phyloP scores from a whole-genome alignment of 2,888 invertebrate genomes.

The Mesorhabditis spiculigera region DNA sequence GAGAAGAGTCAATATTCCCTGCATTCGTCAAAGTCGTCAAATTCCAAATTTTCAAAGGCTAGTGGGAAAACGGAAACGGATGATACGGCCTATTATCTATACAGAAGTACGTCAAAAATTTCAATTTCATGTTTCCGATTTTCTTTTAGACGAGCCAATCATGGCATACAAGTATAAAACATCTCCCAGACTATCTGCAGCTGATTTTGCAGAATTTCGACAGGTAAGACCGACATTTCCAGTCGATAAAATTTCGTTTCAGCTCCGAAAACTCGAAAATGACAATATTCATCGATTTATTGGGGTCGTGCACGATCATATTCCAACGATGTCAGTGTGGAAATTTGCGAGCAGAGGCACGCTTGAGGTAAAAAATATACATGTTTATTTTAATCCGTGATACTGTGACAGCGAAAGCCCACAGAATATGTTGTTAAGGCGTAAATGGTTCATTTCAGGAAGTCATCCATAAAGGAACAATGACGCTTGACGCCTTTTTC shows the following conservation, averaged over 20 bases:
- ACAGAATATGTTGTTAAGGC: neutral
- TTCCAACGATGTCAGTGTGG: conserved; percentile 45
- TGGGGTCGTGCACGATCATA: conserved; percentile 49
- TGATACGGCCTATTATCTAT: neutral
- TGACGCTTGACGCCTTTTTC: conserved; percentile 44
- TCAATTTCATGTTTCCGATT: neutral
- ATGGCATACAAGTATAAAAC: neutral
- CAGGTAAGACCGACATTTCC: too few species aligned
- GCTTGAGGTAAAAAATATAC: conserved; percentile 21
- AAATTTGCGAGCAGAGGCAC: conserved; percentile 47
- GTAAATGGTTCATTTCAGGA: conserved; percentile 12
- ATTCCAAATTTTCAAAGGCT: neutral
- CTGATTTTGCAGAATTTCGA: neutral
- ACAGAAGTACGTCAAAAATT: neutral
- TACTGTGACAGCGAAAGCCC: too few species aligned
- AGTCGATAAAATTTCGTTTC: too few species aligned
- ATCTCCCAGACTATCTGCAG: neutral
- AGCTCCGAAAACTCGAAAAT: conserved; percentile 41
- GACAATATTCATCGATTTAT: conserved; percentile 49
- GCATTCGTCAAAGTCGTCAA: neutral
- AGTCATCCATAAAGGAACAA: conserved; percentile 21
- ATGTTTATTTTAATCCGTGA: too few species aligned
- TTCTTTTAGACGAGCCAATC: neutral
- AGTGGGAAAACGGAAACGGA: neutral
- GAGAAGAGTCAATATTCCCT: neutral